Evolutionary conservation across 1,140 invertebrate species (phyloP), one percentile per base, ranked within the genome.

Genomic region (Amphibalanus amphitrite): DNA sequence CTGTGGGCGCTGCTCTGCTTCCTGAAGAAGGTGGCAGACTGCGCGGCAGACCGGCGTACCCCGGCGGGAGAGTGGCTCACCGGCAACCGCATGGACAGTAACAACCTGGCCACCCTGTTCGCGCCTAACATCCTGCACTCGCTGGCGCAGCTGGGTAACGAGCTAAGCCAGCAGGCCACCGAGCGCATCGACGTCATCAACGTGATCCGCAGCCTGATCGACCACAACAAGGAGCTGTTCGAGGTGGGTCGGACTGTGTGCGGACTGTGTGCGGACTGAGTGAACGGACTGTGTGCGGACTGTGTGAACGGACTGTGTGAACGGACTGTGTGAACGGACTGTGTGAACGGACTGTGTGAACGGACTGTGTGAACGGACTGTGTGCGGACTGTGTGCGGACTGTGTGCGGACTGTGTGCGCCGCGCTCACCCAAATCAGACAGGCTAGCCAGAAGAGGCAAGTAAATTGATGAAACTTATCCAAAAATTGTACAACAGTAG

Each of bases 41-140:
- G 91, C 80, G 84, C 89, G 70, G 84, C 84, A 67, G 90, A 92
- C 79, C 79, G 29, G 68, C 28, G 26, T 3, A 29, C 64, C 26
- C 23, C 30, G 29, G 25, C 74, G 81, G 87, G 86, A 59, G 83
- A 87, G 74, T 82, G 86, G 81, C 73, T 90, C 67, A 78, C 85
- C 29, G 93, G 93, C 3, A 95, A 95, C 82, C 95, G 92, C 83
- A 97, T 97, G 93, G 91, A 95, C 79, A 87, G 89, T 20, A 89
- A 86, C 65, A 96, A 95, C 80, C 81, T 97, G 73, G 93, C 93
- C 0, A 96, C 92, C 6, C 85, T 96, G 29, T 93, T 97, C 80
- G 93, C 93, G 1, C 93, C 93, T 0, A 96, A 95, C 79, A 91
- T 97, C 76, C 84, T 96, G 67, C 91, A 94, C 76, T 87, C 84